Evolutionary conservation across 2,113 vertebrate genomes (phyloP).

Genomic region (Ginglymostoma cirratum): DNA sequence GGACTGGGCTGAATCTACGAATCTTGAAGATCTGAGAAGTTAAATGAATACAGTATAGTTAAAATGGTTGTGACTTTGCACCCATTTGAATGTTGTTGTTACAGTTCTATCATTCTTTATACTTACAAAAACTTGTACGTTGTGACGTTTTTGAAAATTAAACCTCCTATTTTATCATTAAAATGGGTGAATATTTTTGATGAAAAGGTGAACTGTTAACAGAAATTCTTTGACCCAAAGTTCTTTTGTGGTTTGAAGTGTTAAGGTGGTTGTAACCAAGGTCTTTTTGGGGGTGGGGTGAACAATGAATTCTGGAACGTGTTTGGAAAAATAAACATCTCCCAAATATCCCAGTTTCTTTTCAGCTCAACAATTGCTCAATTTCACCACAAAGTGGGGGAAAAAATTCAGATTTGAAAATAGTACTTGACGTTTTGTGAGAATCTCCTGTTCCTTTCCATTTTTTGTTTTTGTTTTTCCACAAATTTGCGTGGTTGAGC

Average conservation of each 20-base stretch:
- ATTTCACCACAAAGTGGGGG: not conserved
- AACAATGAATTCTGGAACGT: too few species aligned
- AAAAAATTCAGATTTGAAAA: not conserved
- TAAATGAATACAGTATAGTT: not conserved
- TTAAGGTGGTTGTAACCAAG: not conserved
- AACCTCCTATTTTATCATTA: not conserved
- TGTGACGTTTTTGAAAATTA: not conserved
- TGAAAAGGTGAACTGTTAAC: not conserved
- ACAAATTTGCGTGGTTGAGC: not conserved
- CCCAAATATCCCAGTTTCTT: not conserved
- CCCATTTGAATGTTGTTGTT: not conserved
- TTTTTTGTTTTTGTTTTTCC: not conserved
- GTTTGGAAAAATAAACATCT: not conserved
- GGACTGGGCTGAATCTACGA: too few species aligned
- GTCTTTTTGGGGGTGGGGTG: not conserved
- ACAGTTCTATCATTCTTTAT: not conserved
- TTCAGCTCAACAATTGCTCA: not conserved
- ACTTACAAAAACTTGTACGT: too few species aligned
- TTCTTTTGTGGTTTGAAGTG: not conserved
- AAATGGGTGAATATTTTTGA: not conserved
- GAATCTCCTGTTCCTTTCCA: too few species aligned
- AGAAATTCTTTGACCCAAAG: not conserved
- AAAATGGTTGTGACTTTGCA: not conserved
- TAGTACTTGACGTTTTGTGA: not conserved
- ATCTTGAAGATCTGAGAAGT: not conserved